Percentiles rank a stretch among this genome's conserved stretches.
Conservation (phyloP, 1,140 invertebrate species). For the Zaprionus tsacasi region DNA sequence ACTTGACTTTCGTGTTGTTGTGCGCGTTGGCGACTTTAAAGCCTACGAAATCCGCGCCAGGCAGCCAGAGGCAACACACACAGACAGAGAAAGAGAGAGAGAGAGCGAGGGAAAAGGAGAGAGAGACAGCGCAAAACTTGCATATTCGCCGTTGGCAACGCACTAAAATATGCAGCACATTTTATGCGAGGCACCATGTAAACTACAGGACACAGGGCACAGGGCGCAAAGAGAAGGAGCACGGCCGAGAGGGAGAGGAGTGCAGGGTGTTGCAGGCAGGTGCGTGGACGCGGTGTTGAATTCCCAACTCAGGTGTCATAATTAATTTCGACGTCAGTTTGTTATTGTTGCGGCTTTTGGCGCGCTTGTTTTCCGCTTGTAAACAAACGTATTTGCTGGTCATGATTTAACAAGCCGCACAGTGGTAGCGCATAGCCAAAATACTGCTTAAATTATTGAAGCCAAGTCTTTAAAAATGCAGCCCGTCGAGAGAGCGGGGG, state of each 20-base stretch:
- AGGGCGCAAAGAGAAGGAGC: neutral
- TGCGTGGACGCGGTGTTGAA: constrained; percentile 10
- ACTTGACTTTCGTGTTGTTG: constrained; percentile 60
- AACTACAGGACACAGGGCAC: neutral
- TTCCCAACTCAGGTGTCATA: constrained; percentile 60
- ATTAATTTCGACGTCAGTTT: constrained; percentile 70
- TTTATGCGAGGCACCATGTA: constrained; percentile 27
- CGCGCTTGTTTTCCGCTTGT: constrained; percentile 47
- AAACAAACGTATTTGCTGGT: constrained; percentile 50
- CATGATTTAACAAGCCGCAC: constrained; percentile 42
- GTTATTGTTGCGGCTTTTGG: constrained; percentile 47
- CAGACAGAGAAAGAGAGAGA: neutral
- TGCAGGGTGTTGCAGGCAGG: neutral
- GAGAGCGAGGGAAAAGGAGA: neutral
- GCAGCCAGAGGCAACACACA: neutral
- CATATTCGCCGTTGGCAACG: constrained; percentile 44
- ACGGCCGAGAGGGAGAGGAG: too few relatives aligned
- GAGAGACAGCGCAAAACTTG: constrained; percentile 33
- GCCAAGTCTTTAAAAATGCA: constrained; percentile 23
- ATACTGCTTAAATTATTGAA: constrained; percentile 35
- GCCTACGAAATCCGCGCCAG: constrained; percentile 22
- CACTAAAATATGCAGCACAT: constrained; percentile 60
- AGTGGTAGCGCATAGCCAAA: constrained; percentile 18
- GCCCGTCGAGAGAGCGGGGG: neutral
- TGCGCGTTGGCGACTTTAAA: constrained; percentile 39